Base-by-base conservation (phyloP, 2,797 vertebrate genomes). In the Xyrichtys novacula region DNA sequence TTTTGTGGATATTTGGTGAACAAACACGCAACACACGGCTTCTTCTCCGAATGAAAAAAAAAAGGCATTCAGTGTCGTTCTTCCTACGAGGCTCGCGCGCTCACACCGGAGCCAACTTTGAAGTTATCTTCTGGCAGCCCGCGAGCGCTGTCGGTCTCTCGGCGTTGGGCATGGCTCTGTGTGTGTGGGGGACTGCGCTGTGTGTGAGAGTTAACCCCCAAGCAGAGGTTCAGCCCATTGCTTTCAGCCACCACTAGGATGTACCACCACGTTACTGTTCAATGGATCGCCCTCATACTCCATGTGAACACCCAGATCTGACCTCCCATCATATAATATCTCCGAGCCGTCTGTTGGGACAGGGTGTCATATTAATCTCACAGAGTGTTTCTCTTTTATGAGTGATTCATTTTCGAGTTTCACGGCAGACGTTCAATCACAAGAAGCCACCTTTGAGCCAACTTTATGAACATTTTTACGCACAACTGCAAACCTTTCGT, bases 171-270 rank as follows among this genome's bases (percentile, higher is more conserved):
- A 75, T 44, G 80, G 74, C 81, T 90, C 82, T 52, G 76, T 75
- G 56, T 84, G 84, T 81, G 83, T 61, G 78, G 83, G 89, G 83
- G 79, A 85, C 81, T 91, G 88, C 71, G 90, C 89, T 78, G 89
- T 88, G 92, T 88, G 91, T 86, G 90, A 71, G 88, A 86, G 87
- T 93, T 93, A 90, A 92, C 87, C 90, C 86, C 86, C 78, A 76
- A 88, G 87, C 88, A 63, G 86, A 91, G 92, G 92, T 90, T 90
- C 90, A 93, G 92, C 93, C 93, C 93, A 93, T 93, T 94, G 90
- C 95, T 87, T 83, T 73, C 40, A 93, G 89, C 88, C 75, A 73
- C 95, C 94, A 91, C 95, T 96, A 95, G 95, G 95, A 96, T 95
- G 95, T 94, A 95, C 93, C 94, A 93, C 94, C 86, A 91, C 84